A percentile compares a stretch with the other conserved stretches of the same genome.
Evolutionary conservation across 2,113 vertebrate species (phyloP).

Genomic region (Gasterosteus aculeatus): DNA sequence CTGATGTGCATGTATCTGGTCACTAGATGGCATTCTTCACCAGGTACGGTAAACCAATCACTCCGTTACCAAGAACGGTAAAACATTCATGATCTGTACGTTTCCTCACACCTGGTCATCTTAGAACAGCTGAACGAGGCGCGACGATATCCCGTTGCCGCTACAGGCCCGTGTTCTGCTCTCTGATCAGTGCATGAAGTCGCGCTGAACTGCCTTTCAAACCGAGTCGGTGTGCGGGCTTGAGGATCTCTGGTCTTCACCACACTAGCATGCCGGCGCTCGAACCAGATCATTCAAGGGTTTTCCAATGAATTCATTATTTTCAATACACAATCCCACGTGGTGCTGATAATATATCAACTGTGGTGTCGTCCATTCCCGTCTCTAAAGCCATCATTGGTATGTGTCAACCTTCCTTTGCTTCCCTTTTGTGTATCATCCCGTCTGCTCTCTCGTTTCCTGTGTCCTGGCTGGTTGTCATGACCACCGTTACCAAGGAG

Average conservation of each 20-base stretch:
- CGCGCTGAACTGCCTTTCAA: not conserved
- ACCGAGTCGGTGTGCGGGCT: too few relatives aligned
- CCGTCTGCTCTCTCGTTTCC: conserved; percentile 62
- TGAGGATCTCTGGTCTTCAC: not conserved
- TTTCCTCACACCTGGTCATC: not conserved
- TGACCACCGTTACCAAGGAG: conserved; percentile 80
- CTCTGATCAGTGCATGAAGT: not conserved
- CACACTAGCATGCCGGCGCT: not conserved
- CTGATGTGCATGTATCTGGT: conserved; percentile 7
- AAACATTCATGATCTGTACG: conserved; percentile 12
- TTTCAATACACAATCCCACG: too few relatives aligned
- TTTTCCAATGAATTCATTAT: not conserved
- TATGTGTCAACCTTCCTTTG: conserved; percentile 35
- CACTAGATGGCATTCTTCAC: conserved; percentile 60
- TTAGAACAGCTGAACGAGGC: not conserved
- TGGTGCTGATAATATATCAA: too few relatives aligned
- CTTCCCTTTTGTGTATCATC: conserved; percentile 49
- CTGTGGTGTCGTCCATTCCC: conserved; percentile 4
- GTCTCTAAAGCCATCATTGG: conserved; percentile 26
- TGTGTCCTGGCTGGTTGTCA: conserved; percentile 75
- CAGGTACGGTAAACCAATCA: not conserved
- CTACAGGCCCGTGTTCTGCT: not conserved
- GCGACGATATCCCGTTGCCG: not conserved
- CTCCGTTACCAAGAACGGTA: not conserved
- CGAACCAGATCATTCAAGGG: not conserved